Conservation (phyloP, 2,888 invertebrate species). For the Callinectes sapidus region DNA sequence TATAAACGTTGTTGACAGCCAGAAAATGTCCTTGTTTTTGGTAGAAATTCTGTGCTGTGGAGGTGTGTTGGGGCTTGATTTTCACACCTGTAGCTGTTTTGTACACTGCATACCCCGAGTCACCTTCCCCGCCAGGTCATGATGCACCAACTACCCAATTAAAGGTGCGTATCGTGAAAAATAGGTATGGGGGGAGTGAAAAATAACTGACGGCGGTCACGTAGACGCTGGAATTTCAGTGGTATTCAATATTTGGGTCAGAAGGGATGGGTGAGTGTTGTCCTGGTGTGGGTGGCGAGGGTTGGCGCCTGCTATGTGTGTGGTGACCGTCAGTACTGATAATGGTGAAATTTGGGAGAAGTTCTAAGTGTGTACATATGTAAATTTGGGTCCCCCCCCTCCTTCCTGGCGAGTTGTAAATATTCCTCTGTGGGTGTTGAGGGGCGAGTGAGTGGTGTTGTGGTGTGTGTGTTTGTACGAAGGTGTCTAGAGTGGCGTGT, state of each 20-base stretch:
- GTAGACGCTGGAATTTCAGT: conserved; percentile 40
- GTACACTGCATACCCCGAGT: background rate
- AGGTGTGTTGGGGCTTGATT: background rate
- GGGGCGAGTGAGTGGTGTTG: background rate
- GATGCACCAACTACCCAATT: background rate
- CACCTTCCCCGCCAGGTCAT: background rate
- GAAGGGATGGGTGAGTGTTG: background rate
- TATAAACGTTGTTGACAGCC: conserved; percentile 66
- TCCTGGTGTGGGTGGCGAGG: background rate
- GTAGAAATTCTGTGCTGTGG: conserved; percentile 50
- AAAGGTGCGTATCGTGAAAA: background rate
- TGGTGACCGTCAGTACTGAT: background rate
- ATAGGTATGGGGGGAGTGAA: background rate
- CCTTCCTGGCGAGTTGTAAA: background rate
- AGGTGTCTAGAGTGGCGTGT: background rate
- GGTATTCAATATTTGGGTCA: background rate
- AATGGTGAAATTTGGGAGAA: background rate
- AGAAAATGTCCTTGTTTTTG: conserved; percentile 66
- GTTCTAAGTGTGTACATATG: background rate
- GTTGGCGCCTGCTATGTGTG: background rate
- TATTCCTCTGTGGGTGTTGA: background rate
- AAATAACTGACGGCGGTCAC: conserved; percentile 44
- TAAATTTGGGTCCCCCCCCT: background rate
- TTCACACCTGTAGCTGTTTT: background rate
- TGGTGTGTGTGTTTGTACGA: background rate